Base-by-base conservation (phyloP, 2,888 invertebrate genomes). In the Pristionchus fissidentatus region DNA sequence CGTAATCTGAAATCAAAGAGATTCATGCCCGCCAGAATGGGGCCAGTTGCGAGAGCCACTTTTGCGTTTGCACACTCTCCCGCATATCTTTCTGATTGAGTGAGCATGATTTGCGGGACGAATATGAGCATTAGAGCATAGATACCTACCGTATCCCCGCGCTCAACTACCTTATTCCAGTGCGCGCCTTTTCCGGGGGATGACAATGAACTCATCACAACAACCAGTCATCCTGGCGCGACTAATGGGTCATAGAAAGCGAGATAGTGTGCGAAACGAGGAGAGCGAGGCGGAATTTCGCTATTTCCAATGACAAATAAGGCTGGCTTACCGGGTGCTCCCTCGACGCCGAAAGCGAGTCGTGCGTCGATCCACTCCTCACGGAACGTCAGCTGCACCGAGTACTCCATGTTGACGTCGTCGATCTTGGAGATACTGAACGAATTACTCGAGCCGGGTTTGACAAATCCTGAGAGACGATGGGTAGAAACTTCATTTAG, bases 311-410 rank as follows among this genome's bases (percentile, higher is more conserved):
- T 19, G n/a, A 55, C 19, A 55, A 55, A n/a, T n/a, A n/a, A n/a
- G 8, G 7, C 43, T 43, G 43, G 41, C 38, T 38, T 70, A 70
- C 70, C 70, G 8, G 70, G 70, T 0, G 70, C 35, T 29, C 83
- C 84, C 41, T 86, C 87, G 41, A 89, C 79, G n/a, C 92, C 92
- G 81, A 89, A 92, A 0, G 92, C 92, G 26, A 92, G 35, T 91
- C 97, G 94, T 93, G 97, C 97, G 93, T 98, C 97, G 93, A 96
- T 94, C 97, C 97, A 98, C 94, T 97, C 96, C 93, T 98, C 97
- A 93, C 97, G 95, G 94, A 98, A 97, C 89, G 97, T 97, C 93
- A 97, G 94, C 94, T 97, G 97, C 90, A 97, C 97, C 93, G 97
- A 97, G 85, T 92, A 92, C 79, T 92, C 92, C 92, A 92, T 92